Evolutionary conservation across 2,113 vertebrate genomes (phyloP).

Genomic region (Capra hircus): DNA sequence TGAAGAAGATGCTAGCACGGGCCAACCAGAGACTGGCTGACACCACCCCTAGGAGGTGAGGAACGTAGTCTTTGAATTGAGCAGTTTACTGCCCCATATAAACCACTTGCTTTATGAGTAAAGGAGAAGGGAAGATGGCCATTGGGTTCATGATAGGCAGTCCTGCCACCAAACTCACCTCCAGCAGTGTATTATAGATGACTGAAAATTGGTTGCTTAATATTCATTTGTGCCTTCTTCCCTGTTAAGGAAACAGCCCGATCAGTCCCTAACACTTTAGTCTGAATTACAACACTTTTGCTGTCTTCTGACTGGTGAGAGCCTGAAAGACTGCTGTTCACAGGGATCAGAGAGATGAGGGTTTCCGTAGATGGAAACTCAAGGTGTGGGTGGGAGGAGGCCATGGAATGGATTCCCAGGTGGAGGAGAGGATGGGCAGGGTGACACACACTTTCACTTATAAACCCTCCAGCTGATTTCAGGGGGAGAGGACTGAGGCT

Average conservation of each 20-base stretch:
- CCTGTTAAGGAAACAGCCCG: background rate
- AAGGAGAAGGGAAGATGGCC: background rate
- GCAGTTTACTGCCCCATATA: background rate
- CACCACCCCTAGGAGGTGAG: background rate
- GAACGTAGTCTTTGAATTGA: background rate
- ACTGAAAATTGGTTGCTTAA: background rate
- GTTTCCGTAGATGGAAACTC: background rate
- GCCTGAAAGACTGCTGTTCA: background rate
- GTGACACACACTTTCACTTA: background rate
- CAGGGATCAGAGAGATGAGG: background rate
- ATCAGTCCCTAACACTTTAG: background rate
- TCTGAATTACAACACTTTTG: background rate
- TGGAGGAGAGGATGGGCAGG: background rate
- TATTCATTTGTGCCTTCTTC: background rate
- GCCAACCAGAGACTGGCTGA: background rate
- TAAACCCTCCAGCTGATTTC: background rate
- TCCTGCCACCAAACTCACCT: background rate
- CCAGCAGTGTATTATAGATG: background rate
- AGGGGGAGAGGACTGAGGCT: background rate
- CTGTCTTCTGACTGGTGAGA: background rate
- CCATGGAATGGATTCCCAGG: background rate
- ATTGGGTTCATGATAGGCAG: too few species aligned
- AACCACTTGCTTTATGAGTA: background rate
- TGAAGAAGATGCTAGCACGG: background rate
- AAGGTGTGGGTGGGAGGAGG: background rate